These are phyloP conservation scores for Scomber japonicus DNA, from an alignment of 2,113 vertebrate species.

Conservation along the genomic window DNA sequence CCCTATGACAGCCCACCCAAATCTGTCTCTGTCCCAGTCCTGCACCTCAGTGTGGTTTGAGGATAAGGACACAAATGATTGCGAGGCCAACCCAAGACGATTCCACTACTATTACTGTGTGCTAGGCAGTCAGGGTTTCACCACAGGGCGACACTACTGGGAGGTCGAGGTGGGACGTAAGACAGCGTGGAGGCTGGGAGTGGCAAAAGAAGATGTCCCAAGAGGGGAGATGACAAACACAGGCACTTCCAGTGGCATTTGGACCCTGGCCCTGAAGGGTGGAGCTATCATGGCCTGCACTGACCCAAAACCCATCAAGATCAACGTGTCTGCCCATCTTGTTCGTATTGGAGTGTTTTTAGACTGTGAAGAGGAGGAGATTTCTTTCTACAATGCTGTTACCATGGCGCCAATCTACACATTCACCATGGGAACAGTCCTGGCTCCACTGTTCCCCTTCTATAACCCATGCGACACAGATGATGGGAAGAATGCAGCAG, in stretches of 20 bases:
- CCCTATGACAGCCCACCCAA: constrained; percentile 82
- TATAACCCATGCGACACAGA: constrained; percentile 76
- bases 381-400: constrained; percentile 84
- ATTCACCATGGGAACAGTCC: constrained; percentile 71
- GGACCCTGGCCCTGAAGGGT: constrained; percentile 81
- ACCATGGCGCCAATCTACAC: constrained; percentile 83
- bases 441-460: constrained; percentile 78
- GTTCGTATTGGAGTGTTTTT: constrained; percentile 82
- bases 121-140: constrained; percentile 76
- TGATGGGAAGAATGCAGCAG: constrained; percentile 73
- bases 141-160: constrained; percentile 84
- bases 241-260: constrained; percentile 76
- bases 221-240: constrained; percentile 79
- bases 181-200: constrained; percentile 84
- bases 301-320: constrained; percentile 75
- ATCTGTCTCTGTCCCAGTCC: constrained; percentile 72
- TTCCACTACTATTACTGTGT: constrained; percentile 84
- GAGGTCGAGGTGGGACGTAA: constrained; percentile 82
- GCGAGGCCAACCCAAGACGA: constrained; percentile 61
- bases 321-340: constrained; percentile 64
- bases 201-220: constrained; percentile 78
- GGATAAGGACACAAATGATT: constrained; percentile 51
- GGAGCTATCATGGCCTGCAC: constrained; percentile 78
- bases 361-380: constrained; percentile 83
- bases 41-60: constrained; percentile 75